Percentiles rank a stretch among this genome's conserved stretches.
Evolutionary conservation across 2,888 invertebrate genomes (phyloP).

Genomic region (Euspilapteryx auroguttella): DNA sequence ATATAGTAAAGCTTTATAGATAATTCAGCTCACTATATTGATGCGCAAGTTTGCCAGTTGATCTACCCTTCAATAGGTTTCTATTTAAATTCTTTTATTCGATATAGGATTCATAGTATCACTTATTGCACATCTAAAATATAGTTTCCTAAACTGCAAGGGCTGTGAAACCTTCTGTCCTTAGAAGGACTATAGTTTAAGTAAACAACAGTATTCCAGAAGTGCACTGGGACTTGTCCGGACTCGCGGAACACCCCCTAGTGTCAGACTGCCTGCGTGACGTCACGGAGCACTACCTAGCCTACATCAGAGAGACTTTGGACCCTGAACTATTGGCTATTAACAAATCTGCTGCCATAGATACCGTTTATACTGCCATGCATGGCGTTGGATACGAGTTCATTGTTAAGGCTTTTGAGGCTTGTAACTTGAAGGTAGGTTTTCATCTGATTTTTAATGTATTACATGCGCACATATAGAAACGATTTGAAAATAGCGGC

Average conservation of each 20-base stretch:
- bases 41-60: no score
- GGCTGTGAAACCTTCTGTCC: no score
- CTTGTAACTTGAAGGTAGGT: slow-evolving; percentile 71
- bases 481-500: no score
- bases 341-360: slow-evolving; percentile 59
- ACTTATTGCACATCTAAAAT: no score
- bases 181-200: no score
- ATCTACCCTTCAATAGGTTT: no score
- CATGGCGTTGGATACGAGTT: slow-evolving; percentile 93
- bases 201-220: slow-evolving; percentile 72
- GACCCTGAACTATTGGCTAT: slow-evolving; percentile 52
- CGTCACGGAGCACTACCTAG: slow-evolving; percentile 69
- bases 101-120: no score
- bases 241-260: slow-evolving; percentile 54
- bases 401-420: slow-evolving; percentile 73
- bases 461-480: no score
- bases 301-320: slow-evolving; percentile 56
- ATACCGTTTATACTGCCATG: slow-evolving; percentile 93
- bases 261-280: slow-evolving; percentile 71
- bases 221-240: slow-evolving; percentile 75
- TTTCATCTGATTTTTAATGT: slow-evolving; percentile 1
- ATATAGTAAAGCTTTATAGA: no score
- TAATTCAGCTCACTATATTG: no score
- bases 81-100: no score
- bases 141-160: no score